Evolutionary conservation across 2,113 vertebrate species (phyloP), one percentile per base, ranked within the genome.

Genomic region (Coreoperca whiteheadi): DNA sequence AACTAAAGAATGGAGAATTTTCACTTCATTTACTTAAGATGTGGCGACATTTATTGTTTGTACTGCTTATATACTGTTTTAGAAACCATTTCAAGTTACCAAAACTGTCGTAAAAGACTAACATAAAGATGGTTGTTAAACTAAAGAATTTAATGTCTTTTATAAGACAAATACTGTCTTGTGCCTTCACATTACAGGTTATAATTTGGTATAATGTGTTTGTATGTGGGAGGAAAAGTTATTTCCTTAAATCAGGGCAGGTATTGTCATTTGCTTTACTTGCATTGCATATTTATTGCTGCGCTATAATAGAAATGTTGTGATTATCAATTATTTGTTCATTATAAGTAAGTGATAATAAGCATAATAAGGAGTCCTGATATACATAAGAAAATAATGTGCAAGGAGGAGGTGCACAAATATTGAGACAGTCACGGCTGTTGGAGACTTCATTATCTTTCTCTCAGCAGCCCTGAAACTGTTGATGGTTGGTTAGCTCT

Each of bases 391-490:
- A 78, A 61, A 75, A 57, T 0, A 0, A 41, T 67, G 60, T 71
- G n/a, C 14, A 16, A 69, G 39, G n/a, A 60, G 78, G 50, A 69
- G 83, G 57, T 48, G 12, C 72, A 54, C 59, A 74, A 5, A 18
- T 15, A 39, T 11, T 32, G 65, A 61, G 32, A 23, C 37, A 16
- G 48, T 6, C 41, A 14, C 54, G 69, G 75, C 74, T 81, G 86
- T 83, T n/a, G 66, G 30, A 86, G 73, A 74, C 85, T 20, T 82
- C 74, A 77, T 88, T 90, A 90, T 85, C 80, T 75, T 28, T 76
- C 37, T 32, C 69, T 67, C 71, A 48, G 75, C 82, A 79, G 84
- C 65, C 71, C 75, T 64, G 60, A 54, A 68, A 77, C 74, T 75
- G 77, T 80, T 75, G 60, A 59, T 86, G 61, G 82, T 8, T 43